Evolutionary conservation across 1,140 invertebrate genomes (phyloP), one percentile per base, ranked within the genome.

Genomic region (Aphelinus certus): DNA sequence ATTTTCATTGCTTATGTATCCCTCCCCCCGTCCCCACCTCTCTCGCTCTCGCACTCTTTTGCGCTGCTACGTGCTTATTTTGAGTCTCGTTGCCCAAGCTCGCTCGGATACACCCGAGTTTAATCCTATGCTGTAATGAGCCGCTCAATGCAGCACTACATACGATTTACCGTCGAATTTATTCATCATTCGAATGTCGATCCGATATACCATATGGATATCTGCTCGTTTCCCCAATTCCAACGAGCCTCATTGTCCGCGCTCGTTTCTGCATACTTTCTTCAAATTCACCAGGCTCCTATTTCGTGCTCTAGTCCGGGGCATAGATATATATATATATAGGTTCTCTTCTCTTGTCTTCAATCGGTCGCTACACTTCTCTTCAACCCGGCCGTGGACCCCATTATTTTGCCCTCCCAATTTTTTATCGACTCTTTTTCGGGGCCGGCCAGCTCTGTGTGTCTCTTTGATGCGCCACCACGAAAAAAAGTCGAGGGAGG

Each of bases 1-100:
- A 81, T 81, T 74, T 79, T 71, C 72, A 53, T 74, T 76, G 75
- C 79, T 77, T 77, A 76, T 81, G 57, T 55, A 71, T 77, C 9
- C 10, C 63, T 68, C 51, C 51, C 58, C 65, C 58, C 47, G 47
- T 53, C 63, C 70, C 45, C 49, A 26, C 58, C 63, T 43, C 57
- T 71, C 51, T 73, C 26, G 26, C 26, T 26, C 26, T 26, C 26
- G 26, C 26, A 26, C 26, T 26, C 26, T 26, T 26, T 26, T 26
- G 26, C 26, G 26, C 26, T 26, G 0, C 26, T 26, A 26, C 26
- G 26, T 26, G 26, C 26, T 26, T 26, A 26, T 26, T 26, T 26
- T 26, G 26, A 26, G 26, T 26, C 26, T 26, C 26, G 26, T 26
- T 26, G 26, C 26, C 26, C 26, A 26, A 26, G 26, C 26, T 26